Conservation (phyloP, 1,140 invertebrate species). For the Euschistus heros region DNA sequence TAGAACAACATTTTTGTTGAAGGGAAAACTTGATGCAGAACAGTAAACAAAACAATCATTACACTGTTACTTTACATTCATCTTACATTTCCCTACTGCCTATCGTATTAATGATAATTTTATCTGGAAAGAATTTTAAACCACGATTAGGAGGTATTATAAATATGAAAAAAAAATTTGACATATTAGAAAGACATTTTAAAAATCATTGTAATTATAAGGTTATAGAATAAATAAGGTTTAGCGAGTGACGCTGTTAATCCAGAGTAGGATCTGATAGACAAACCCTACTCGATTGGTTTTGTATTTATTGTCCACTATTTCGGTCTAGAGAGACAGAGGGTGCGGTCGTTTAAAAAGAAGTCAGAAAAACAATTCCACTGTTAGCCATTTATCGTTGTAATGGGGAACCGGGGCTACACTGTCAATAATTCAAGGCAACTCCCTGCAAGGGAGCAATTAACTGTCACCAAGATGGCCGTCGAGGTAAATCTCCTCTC, state of each 20-base stretch:
- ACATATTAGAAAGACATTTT: too few species aligned
- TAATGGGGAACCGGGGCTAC: conserved; percentile 13
- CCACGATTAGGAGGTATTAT: too few species aligned
- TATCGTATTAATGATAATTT: too few species aligned
- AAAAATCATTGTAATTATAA: too few species aligned
- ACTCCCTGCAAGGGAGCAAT: neutral
- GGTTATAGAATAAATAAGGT: too few species aligned
- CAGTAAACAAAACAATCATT: too few species aligned
- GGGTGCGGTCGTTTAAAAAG: conserved; percentile 12
- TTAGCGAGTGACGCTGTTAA: neutral
- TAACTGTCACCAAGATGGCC: conserved; percentile 15
- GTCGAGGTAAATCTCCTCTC: conserved; percentile 3
- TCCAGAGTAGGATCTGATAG: conserved; percentile 7
- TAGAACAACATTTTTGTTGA: too few species aligned
- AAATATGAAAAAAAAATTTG: too few species aligned
- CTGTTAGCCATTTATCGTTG: conserved; percentile 16
- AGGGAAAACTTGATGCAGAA: too few species aligned
- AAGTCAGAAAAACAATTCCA: conserved; percentile 17
- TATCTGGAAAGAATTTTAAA: too few species aligned
- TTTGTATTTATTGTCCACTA: conserved; percentile 13
- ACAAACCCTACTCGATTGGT: conserved; percentile 4
- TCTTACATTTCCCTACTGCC: too few species aligned
- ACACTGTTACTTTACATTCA: too few species aligned
- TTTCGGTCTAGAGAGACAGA: conserved; percentile 4
- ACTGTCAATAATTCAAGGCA: conserved; percentile 15